Base-by-base conservation (phyloP, 2,888 invertebrate species). In the Helleia helle region DNA sequence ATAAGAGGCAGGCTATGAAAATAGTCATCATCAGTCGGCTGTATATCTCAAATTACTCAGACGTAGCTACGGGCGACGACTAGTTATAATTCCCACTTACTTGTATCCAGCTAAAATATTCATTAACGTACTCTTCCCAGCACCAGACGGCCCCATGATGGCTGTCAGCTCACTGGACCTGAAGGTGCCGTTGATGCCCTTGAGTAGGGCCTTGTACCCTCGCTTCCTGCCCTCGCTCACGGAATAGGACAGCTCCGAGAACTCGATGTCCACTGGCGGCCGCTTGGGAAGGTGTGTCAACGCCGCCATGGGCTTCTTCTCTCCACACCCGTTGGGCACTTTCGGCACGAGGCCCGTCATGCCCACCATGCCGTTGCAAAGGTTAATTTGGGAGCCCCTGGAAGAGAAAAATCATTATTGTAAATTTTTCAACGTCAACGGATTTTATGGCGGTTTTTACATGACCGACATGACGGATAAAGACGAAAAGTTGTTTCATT, bases 121-220 rank as follows among this genome's bases (percentile, higher is more conserved):
- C 94, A 94, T 94, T 7, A 94, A 87, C 0, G 94, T 94, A 62
- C 91, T 93, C 62, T 94, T 94, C 28, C 89, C 89, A 8, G 89
- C 89, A 1, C 89, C 89, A 0, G 96, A 96, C 18, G 97, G 97
- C 22, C 97, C 97, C 96, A 97, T 96, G 44, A 97, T 96, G 18
- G 96, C 97, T 1, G 96, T 95, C 54, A 97, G 85, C 64, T 96
- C 94, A n/a, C 97, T 95, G 47, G 93, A 94, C 54, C 89, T 87
- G 69, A 96, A 95, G 62, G 92, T 92, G 5, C 97, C 97, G 58
- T 93, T 94, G 42, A 97, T 91, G 55, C 92, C 90, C 79, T 95
- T 96, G 53, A 96, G 81, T 58, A 96, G 91, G 8, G 93, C 92
- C 73, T 96, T 96, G 70, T 91, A 92, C 4, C 94, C 94, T 51